Conservation (phyloP, 2,113 vertebrate genomes). For the Tor tambroides region DNA sequence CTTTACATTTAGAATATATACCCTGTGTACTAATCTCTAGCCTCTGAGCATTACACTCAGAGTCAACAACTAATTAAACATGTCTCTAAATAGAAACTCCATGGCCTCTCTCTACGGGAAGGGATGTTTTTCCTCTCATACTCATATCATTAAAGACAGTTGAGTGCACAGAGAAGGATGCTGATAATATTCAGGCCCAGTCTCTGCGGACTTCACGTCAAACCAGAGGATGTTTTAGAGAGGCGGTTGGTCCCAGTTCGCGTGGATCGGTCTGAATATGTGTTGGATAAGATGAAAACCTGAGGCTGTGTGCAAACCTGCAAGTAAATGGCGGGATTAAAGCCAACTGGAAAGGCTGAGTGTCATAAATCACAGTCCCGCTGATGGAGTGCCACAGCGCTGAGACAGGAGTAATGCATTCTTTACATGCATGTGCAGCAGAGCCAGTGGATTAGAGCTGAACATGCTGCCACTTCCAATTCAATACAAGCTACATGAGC, state of each 20-base stretch:
- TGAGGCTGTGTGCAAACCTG: conserved; percentile 47
- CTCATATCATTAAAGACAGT: conserved; percentile 47
- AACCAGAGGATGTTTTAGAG: conserved; percentile 26
- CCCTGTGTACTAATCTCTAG: neutral
- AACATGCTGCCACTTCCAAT: neutral
- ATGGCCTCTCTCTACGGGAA: conserved; percentile 7
- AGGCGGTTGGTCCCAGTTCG: conserved; percentile 59
- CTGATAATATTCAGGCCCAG: conserved; percentile 19
- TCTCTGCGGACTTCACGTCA: conserved; percentile 49
- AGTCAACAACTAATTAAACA: conserved; percentile 55
- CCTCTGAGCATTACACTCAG: conserved; percentile 24
- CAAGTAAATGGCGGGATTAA: conserved; percentile 63
- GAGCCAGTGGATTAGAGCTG: conserved; percentile 12
- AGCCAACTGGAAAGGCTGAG: neutral
- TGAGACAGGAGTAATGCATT: conserved; percentile 13
- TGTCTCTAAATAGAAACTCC: conserved; percentile 43
- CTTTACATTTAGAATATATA: conserved; percentile 7
- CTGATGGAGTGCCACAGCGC: conserved; percentile 9
- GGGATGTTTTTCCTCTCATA: conserved; percentile 29
- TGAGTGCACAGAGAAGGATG: conserved; percentile 25
- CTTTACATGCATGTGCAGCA: conserved; percentile 20
- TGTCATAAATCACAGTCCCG: conserved; percentile 12
- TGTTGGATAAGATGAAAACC: conserved; percentile 65
- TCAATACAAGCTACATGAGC: neutral
- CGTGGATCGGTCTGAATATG: conserved; percentile 59